Evolutionary conservation across 2,113 vertebrate genomes (phyloP).

Genomic region (Rallus limicola): DNA sequence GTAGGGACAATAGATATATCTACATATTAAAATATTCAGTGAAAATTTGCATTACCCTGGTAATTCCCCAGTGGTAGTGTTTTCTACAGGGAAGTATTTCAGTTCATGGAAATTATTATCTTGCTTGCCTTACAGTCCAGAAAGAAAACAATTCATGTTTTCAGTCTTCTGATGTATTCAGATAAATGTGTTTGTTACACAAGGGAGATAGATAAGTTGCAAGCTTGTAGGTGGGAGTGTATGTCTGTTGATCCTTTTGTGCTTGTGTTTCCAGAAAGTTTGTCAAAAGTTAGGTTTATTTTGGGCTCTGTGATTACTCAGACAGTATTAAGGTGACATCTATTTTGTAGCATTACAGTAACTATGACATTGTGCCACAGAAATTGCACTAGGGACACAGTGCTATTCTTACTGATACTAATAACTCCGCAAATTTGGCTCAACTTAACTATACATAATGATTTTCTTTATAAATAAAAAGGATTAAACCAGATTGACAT

Average conservation of each 20-base stretch:
- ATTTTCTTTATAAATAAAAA: not conserved
- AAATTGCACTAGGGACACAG: not conserved
- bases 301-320: not conserved
- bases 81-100: not conserved
- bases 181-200: not conserved
- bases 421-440: not conserved
- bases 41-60: not conserved
- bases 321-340: not conserved
- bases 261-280: not conserved
- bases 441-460: not conserved
- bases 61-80: not conserved
- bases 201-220: not conserved
- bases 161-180: not conserved
- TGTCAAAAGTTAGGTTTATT: not conserved
- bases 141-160: not conserved
- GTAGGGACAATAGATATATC: not conserved
- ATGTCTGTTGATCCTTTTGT: not conserved
- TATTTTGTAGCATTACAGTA: not conserved
- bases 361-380: not conserved
- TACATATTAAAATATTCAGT: not conserved
- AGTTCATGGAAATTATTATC: not conserved
- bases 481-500: not conserved
- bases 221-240: not conserved
- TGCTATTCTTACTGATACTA: not conserved
- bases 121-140: not conserved